Conservation (phyloP, 2,797 vertebrate species). For the Clarias pachynema region DNA sequence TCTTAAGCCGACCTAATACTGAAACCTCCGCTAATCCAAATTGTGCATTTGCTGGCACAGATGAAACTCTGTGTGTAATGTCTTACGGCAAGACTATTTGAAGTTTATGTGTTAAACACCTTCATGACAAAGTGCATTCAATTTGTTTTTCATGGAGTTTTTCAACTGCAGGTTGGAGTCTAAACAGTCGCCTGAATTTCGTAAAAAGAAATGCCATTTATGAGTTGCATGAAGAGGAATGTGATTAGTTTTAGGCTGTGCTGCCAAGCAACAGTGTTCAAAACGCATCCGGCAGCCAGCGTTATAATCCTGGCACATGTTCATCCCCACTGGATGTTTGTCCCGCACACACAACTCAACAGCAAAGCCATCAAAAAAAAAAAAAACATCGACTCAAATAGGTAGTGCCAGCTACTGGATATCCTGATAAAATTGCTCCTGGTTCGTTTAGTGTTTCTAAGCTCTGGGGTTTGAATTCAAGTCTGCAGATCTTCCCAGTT, state of each 20-base stretch:
- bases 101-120: neutral
- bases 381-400: neutral
- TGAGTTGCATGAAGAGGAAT: neutral
- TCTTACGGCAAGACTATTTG: neutral
- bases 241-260: slow-evolving; percentile 20
- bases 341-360: slow-evolving; percentile 17
- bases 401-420: neutral
- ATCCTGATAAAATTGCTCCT: slow-evolving; percentile 13
- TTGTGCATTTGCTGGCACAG: slow-evolving; percentile 75
- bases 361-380: slow-evolving; percentile 22
- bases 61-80: slow-evolving; percentile 56
- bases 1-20: slow-evolving; percentile 79
- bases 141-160: neutral
- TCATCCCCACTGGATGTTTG: slow-evolving; percentile 33
- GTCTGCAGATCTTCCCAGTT: neutral
- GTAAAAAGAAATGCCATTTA: slow-evolving; percentile 10
- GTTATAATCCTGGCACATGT: slow-evolving; percentile 35
- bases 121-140: neutral
- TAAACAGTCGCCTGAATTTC: slow-evolving; percentile 12
- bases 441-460: slow-evolving; percentile 9
- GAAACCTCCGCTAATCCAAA: slow-evolving; percentile 78
- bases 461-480: slow-evolving; percentile 6
- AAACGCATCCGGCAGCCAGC: slow-evolving; percentile 19
- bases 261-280: slow-evolving; percentile 16
- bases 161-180: no score